Evolutionary conservation across 2,113 vertebrate genomes (phyloP), one percentile per base, ranked within the genome.

Genomic region (Xyrauchen texanus): DNA sequence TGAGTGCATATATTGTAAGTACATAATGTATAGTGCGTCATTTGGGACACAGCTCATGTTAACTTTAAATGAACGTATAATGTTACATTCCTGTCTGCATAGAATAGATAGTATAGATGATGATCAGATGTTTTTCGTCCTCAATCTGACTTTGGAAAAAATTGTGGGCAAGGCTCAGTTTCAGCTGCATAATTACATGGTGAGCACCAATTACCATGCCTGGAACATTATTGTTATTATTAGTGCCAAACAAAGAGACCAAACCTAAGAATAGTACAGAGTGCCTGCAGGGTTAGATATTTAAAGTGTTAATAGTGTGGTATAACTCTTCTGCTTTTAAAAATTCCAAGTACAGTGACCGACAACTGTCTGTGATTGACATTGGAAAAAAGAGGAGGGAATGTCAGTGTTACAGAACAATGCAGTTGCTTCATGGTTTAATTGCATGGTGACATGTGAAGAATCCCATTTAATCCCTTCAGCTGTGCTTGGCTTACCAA

Each of bases 401-500:
- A 68, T 34, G 10, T 55, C 62, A 60, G 44, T 42, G 51, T 72
- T 68, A 72, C 45, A 53, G 67, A 81, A 83, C 58, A 77, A 76
- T 49, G 15, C 76, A 12, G n/a, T n/a, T 7, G 67, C 49, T 76
- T 70, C 69, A 76, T 52, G 58, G 55, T 63, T 81, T 65, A 82
- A 88, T 87, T 81, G 75, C 63, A 77, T 75, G 72, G 84, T 75
- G 81, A 77, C 81, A 76, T 45, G 81, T 61, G 77, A 78, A 80
- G 47, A 66, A 62, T 62, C 72, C 47, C 12, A 21, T 15, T 49
- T 76, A 88, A 84, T 77, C 79, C 83, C 61, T 68, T 76, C 87
- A 89, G 87, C 88, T 90, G 84, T 11, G 57, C 76, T 78, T 80
- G 7, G 6, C 81, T 81, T 81, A 76, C 15, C 79, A 49, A 71